These are phyloP conservation scores for Timandra comae DNA, from an alignment of 2,888 invertebrate species.

Conservation along the genomic window DNA sequence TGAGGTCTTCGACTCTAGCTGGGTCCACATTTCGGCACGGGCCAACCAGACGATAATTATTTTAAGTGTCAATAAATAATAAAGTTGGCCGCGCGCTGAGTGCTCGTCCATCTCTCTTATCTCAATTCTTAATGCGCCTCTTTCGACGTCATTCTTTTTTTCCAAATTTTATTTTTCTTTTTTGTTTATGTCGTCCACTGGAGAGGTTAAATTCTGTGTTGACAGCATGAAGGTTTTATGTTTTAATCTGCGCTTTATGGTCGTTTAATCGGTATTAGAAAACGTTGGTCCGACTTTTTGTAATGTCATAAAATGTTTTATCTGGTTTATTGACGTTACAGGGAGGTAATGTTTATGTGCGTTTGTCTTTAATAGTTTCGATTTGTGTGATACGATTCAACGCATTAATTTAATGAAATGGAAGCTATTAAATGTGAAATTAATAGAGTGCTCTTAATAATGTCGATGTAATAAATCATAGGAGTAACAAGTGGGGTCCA, in stretches of 20 bases:
- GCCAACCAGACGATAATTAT: constrained; percentile 70
- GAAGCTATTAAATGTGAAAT: constrained; percentile 31
- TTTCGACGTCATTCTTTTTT: constrained; percentile 65
- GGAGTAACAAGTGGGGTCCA: constrained; percentile 50
- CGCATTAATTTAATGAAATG: constrained; percentile 34
- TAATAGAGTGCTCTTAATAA: constrained; percentile 40
- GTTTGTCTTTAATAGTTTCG: constrained; percentile 33
- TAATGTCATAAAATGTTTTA: constrained; percentile 33
- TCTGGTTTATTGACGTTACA: constrained; percentile 47
- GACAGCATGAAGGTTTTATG: constrained; percentile 71
- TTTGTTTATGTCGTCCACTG: constrained; percentile 59
- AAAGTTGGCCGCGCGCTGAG: constrained; percentile 68
- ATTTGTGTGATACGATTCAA: constrained; percentile 27
- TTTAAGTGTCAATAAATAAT: constrained; percentile 78
- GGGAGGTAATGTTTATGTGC: constrained; percentile 32
- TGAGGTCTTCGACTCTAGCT: constrained; percentile 45
- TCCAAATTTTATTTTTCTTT: constrained; percentile 46
- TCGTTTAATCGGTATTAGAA: constrained; percentile 57
- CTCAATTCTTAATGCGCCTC: constrained; percentile 76
- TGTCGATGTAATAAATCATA: constrained; percentile 52
- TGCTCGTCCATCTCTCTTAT: constrained; percentile 76
- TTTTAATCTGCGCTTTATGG: constrained; percentile 70
- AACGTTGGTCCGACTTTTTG: constrained; percentile 26
- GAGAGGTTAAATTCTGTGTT: constrained; percentile 69
- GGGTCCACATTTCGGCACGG: constrained; percentile 56